These are phyloP conservation scores for Clarias pachynema DNA, from an alignment of 2,797 vertebrate genomes.

Conservation along the genomic window DNA sequence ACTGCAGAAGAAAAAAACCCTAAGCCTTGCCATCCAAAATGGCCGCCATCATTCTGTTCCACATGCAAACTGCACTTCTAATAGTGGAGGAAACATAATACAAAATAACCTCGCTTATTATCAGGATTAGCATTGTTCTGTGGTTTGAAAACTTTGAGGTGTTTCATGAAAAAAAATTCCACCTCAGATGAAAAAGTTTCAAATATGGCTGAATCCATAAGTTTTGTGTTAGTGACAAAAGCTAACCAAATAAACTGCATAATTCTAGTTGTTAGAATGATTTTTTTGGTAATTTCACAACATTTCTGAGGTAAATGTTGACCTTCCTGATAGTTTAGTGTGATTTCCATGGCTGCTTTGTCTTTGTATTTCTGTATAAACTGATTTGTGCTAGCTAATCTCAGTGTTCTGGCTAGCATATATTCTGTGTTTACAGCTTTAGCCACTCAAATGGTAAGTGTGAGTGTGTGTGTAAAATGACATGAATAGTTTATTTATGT, in stretches of 20 bases:
- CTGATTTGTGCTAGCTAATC: neutral
- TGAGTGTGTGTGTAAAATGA: neutral
- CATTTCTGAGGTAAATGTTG: neutral
- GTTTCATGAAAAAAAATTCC: neutral
- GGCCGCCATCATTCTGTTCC: neutral
- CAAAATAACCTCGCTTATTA: too few species aligned
- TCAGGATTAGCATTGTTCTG: neutral
- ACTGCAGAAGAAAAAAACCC: neutral
- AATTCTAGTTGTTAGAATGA: neutral
- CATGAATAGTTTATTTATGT: neutral
- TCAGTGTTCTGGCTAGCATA: neutral
- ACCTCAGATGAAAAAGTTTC: neutral
- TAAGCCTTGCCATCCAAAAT: neutral
- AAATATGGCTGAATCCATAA: neutral
- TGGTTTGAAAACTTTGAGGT: neutral
- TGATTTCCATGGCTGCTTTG: neutral
- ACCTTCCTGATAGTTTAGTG: neutral
- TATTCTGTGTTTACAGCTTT: neutral
- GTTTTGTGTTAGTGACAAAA: neutral
- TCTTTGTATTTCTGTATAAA: neutral
- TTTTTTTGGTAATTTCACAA: neutral
- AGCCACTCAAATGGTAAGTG: neutral
- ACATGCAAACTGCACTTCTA: neutral
- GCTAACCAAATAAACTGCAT: neutral
- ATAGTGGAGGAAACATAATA: neutral